phyloP scores from a whole-genome alignment of 2,797 vertebrate genomes.

The Anguilla anguilla region DNA sequence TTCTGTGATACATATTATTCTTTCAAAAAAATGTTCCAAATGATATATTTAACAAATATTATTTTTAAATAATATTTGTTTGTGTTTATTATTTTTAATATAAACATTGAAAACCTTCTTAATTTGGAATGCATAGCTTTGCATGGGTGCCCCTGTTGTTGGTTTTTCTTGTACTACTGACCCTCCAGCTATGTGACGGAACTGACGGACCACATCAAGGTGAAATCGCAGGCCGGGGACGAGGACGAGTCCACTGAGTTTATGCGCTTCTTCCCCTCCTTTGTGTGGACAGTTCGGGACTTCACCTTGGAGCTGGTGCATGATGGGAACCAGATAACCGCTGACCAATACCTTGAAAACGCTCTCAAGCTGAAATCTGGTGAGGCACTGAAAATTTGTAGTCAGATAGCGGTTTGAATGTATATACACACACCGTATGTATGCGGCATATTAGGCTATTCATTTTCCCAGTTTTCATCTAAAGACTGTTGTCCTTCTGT shows the following conservation, averaged over 20 bases:
- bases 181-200: slow-evolving; percentile 34
- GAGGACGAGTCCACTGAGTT: slow-evolving; percentile 33
- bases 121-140: no score
- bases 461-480: background rate
- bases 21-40: no score
- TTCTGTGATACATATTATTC: no score
- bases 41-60: no score
- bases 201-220: slow-evolving; percentile 38
- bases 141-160: background rate
- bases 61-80: no score
- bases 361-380: slow-evolving; percentile 55
- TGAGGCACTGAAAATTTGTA: slow-evolving; percentile 15
- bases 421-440: background rate
- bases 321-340: slow-evolving; percentile 46
- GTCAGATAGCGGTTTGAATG: background rate
- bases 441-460: background rate
- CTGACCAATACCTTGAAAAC: slow-evolving; percentile 60
- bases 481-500: background rate
- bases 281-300: slow-evolving; percentile 64
- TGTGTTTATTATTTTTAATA: no score
- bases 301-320: slow-evolving; percentile 56
- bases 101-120: no score
- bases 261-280: slow-evolving; percentile 51
- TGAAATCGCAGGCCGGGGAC: slow-evolving; percentile 43
- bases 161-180: slow-evolving; percentile 20